Conservation (phyloP, 2,113 vertebrate species). For the Pristiophorus japonicus region DNA sequence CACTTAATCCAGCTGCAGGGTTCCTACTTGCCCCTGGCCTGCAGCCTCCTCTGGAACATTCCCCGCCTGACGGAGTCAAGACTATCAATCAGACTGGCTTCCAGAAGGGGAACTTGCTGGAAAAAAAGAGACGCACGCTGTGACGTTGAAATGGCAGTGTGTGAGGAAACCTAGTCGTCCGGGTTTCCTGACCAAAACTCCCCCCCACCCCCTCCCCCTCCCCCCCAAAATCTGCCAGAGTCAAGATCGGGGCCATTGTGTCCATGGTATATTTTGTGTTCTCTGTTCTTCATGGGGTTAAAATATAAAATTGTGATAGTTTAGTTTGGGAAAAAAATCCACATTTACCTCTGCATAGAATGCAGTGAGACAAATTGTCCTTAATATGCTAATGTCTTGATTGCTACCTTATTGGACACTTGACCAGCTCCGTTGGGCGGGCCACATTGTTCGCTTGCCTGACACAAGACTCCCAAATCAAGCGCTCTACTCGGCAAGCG, state of each 20-base stretch:
- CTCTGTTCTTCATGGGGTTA: background rate
- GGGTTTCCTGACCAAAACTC: background rate
- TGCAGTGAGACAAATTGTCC: background rate
- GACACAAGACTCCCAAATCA: too few species aligned
- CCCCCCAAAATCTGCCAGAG: background rate
- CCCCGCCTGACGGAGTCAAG: too few species aligned
- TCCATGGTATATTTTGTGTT: background rate
- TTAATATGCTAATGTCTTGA: background rate
- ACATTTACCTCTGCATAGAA: background rate
- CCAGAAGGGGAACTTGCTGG: too few species aligned
- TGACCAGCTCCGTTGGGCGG: too few species aligned
- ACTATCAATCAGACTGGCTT: background rate
- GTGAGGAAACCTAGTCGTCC: background rate
- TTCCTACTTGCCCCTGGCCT: too few species aligned
- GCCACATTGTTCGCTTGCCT: too few species aligned
- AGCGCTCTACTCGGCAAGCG: too few species aligned
- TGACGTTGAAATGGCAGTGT: background rate
- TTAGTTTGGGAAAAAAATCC: background rate
- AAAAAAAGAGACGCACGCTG: background rate
- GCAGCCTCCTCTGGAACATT: too few species aligned
- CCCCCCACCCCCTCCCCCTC: background rate
- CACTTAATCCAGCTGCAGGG: too few species aligned
- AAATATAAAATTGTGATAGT: background rate
- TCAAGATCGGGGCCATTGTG: background rate
- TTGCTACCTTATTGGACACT: background rate